Evolutionary conservation across 2,113 vertebrate genomes (phyloP), one percentile per base, ranked within the genome.

Genomic region (Solea senegalensis): DNA sequence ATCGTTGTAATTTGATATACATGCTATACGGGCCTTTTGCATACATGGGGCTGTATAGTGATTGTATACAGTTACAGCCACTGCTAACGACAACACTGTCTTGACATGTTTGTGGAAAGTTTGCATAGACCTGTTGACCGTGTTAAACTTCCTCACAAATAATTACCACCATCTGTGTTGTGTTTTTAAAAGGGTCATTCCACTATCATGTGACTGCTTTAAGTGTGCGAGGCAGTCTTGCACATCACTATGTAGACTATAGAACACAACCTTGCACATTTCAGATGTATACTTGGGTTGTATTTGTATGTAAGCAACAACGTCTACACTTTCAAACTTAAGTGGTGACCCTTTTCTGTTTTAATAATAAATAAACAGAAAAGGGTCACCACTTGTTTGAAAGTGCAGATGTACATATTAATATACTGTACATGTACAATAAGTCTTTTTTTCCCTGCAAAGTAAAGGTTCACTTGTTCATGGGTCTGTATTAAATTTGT

Each of bases 1-100:
- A 45, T 4, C 28, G 1, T 1, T 71, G 69, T 60, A 66, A 67
- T 59, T n/a, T 46, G 70, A 77, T 28, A 43, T 34, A n/a, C 40
- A 12, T 67, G 28, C 39, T 70, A 43, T 44, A 10, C 3, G 14
- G 63, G 4, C 12, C 39, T 51, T 66, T 76, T 26, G 61, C 53
- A n/a, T 50, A n/a, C 46, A 48, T 48, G 34, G 52, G n/a, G 6
- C 44, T 34, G 9, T 58, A 11, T 16, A 28, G 46, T 7, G 7
- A 9, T 21, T 48, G 14, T 69, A 65, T 48, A 41, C 16, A 39
- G 9, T 45, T 9, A 8, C n/a, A 76, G 21, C 4, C 15, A 7
- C 4, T 9, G 7, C n/a, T 13, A 12, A 57, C 10, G 27, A 2
- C 5, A 46, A 7, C 14, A 11, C 5, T 46, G n/a, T 40, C 10